Conservation (phyloP, 2,113 vertebrate species). For the Myocastor coypus region DNA sequence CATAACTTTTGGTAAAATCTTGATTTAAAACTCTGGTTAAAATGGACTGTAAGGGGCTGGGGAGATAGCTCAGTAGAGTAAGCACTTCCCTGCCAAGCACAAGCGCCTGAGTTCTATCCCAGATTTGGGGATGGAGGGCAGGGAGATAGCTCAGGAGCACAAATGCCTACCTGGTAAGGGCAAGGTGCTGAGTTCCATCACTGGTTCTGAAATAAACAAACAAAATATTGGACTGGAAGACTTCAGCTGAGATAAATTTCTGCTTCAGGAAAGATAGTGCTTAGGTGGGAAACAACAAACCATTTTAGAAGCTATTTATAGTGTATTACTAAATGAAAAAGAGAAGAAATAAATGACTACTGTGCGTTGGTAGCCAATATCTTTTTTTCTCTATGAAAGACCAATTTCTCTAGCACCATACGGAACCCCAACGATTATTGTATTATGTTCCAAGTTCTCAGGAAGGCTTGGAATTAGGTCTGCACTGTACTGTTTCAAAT, state of each 20-base stretch:
- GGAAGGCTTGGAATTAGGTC: neutral
- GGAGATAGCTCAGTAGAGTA: too few relatives aligned
- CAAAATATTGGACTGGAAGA: neutral
- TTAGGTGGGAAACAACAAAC: neutral
- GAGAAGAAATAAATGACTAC: neutral
- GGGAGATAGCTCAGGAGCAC: too few relatives aligned
- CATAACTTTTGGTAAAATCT: neutral
- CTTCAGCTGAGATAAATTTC: neutral
- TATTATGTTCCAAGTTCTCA: neutral
- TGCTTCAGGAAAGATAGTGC: neutral
- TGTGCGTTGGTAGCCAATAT: neutral
- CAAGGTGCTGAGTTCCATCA: too few relatives aligned
- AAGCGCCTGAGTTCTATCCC: too few relatives aligned
- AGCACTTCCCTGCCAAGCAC: too few relatives aligned
- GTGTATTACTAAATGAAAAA: neutral
- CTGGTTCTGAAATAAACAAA: too few relatives aligned
- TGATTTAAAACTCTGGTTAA: conserved; percentile 4
- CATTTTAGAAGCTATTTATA: neutral
- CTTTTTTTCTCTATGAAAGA: neutral
- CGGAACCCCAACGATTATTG: neutral
- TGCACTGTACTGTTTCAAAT: conserved; percentile 15
- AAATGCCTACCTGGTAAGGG: too few relatives aligned
- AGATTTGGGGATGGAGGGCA: too few relatives aligned
- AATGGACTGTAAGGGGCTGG: neutral
- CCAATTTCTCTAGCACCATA: neutral